Base-by-base conservation (phyloP, 2,797 vertebrate genomes). In the Naso thynnoides region DNA sequence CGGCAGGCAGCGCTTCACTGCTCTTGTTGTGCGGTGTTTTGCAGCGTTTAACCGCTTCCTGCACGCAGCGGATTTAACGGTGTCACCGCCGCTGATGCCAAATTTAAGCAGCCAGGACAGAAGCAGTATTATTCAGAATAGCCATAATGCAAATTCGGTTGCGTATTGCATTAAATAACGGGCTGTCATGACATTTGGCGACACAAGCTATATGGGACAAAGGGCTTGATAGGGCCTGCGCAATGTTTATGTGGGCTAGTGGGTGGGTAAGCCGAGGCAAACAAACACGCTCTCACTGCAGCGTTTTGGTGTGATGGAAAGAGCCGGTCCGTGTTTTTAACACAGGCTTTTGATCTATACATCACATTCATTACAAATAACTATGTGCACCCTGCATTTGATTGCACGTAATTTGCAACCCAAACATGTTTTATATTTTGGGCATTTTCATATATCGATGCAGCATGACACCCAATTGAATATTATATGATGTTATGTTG, bases 231-330 rank as follows among this genome's bases (percentile, higher is more conserved):
- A 62, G 73, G 88, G 86, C 85, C 88, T 91, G 88, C 85, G 88
- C 83, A 81, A 66, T 91, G 91, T 93, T 91, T 90, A 79, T 91
- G 88, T 90, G 89, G 82, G 81, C 88, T 79, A 68, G 90, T 93
- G 92, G 91, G 92, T 81, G 93, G 84, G 90, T 87, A 76, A 82
- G 80, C 76, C 29, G 86, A 89, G 57, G 83, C 80, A 92, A 94
- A 93, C 86, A 93, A 93, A 91, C 89, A 86, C 73, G 68, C 86
- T 73, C 81, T 48, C 83, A 82, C 87, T 93, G 93, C 94, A 93
- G 90, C 86, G 79, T 84, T 92, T 81, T 67, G 33, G 63, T 9
- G 9, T 36, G 33, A 79, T 58, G 76, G 1, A 63, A 70, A 47
- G 31, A 70, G 62, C 44, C 59, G 66, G 63, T 56, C 38, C 21